phyloP scores from a whole-genome alignment of 2,113 vertebrate species.

The Entelurus aequoreus region DNA sequence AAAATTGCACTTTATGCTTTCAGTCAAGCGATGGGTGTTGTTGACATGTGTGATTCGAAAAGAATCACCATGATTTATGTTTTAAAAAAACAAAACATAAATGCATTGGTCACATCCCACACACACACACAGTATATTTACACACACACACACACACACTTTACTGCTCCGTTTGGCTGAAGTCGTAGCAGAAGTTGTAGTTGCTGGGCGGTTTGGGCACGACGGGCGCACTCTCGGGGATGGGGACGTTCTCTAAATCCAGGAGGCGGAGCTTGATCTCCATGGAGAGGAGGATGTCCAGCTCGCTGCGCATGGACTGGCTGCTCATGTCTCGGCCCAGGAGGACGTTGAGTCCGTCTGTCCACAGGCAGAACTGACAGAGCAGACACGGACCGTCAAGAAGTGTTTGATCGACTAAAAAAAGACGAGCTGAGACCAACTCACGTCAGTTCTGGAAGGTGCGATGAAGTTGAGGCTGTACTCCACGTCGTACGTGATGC shows the following conservation, averaged over 20 bases:
- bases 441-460: slow-evolving; percentile 86
- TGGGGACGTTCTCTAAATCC: slow-evolving; percentile 91
- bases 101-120: background rate
- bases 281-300: slow-evolving; percentile 93
- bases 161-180: slow-evolving; percentile 82
- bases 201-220: slow-evolving; percentile 91
- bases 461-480: slow-evolving; percentile 88
- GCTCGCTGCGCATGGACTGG: slow-evolving; percentile 84
- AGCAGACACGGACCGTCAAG: background rate
- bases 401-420: background rate
- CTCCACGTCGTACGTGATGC: slow-evolving; percentile 84
- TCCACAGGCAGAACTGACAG: slow-evolving; percentile 91
- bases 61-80: background rate
- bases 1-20: slow-evolving; percentile 8
- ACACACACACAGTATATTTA: background rate
- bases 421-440: slow-evolving; percentile 37
- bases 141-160: background rate
- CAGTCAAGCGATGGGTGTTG: background rate
- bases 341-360: slow-evolving; percentile 86
- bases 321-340: slow-evolving; percentile 89
- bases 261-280: slow-evolving; percentile 93
- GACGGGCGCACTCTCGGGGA: slow-evolving; percentile 82
- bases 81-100: too few species aligned
- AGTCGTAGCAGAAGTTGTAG: slow-evolving; percentile 95
- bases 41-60: background rate